phyloP scores from a whole-genome alignment of 2,797 vertebrate genomes.

The Lemur catta region DNA sequence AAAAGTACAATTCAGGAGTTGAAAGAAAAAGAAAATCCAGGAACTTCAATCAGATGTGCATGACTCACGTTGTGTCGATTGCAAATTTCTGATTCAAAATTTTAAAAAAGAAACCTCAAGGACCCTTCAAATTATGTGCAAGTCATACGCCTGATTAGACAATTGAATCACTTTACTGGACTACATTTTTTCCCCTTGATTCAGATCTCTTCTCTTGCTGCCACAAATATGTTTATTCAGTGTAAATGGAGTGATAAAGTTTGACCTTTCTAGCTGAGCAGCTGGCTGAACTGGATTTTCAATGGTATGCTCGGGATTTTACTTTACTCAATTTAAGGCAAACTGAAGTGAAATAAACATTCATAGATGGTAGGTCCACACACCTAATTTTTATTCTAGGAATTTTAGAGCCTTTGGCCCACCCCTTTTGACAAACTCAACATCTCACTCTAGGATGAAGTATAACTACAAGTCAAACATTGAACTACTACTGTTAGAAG shows the following conservation, averaged over 20 bases:
- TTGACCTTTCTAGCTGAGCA: constrained; percentile 63
- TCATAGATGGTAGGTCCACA: not conserved
- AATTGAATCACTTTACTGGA: not conserved
- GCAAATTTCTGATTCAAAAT: constrained; percentile 43
- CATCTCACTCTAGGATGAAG: not conserved
- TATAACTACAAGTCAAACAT: not conserved
- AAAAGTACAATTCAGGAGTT: not conserved
- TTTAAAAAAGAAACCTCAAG: constrained; percentile 64
- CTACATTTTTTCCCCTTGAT: not conserved
- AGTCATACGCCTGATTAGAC: constrained; percentile 70
- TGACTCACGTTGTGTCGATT: constrained; percentile 30
- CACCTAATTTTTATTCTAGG: constrained; percentile 41
- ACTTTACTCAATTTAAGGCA: constrained; percentile 48
- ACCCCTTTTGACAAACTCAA: constrained; percentile 36
- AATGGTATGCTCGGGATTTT: constrained; percentile 55
- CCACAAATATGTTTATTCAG: constrained; percentile 60
- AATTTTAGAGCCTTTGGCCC: not conserved
- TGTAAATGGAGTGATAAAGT: constrained; percentile 22
- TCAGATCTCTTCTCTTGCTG: constrained; percentile 44
- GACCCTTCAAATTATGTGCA: constrained; percentile 62
- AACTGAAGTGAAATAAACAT: constrained; percentile 50
- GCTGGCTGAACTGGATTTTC: constrained; percentile 23
- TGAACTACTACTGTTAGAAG: not conserved
- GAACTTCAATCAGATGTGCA: constrained; percentile 27
- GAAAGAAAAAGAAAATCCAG: constrained; percentile 55